Conservation (phyloP, 2,113 vertebrate genomes). For the Nematolebias whitei region DNA sequence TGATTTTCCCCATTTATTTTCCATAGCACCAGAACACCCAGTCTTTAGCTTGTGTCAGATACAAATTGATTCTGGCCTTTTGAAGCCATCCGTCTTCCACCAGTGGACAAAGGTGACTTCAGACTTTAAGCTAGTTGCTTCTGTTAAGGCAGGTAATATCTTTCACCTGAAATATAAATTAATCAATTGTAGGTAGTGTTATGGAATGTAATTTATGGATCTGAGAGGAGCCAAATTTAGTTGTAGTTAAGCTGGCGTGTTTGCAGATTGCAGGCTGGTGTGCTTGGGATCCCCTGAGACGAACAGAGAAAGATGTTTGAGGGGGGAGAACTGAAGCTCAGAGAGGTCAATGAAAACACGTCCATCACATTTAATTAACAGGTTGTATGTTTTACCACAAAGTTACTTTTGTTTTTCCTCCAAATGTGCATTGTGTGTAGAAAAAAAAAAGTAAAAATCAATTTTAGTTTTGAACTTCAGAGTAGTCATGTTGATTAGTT, state of each 20-base stretch:
- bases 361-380: slow-evolving; percentile 57
- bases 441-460: too few species aligned
- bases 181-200: slow-evolving; percentile 45
- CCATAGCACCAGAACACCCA: background rate
- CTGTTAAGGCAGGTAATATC: slow-evolving; percentile 53
- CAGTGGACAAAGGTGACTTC: slow-evolving; percentile 1
- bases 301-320: slow-evolving; percentile 32
- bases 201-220: slow-evolving; percentile 60
- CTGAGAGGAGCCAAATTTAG: slow-evolving; percentile 27
- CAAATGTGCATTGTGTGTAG: slow-evolving; percentile 3
- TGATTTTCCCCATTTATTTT: too few species aligned
- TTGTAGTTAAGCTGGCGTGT: slow-evolving; percentile 57
- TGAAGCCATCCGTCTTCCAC: slow-evolving; percentile 52
- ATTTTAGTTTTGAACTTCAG: slow-evolving; percentile 8
- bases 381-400: slow-evolving; percentile 16
- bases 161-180: slow-evolving; percentile 52
- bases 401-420: slow-evolving; percentile 4
- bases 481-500: background rate
- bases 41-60: slow-evolving; percentile 28
- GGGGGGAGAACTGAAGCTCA: slow-evolving; percentile 21
- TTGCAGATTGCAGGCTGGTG: slow-evolving; percentile 49
- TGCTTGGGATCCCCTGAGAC: slow-evolving; percentile 46
- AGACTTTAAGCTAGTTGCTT: slow-evolving; percentile 19
- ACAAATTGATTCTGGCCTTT: slow-evolving; percentile 49
- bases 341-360: slow-evolving; percentile 46